Evolutionary conservation across 1,140 invertebrate species (phyloP).

Genomic region (Drosophila nigromelanica): DNA sequence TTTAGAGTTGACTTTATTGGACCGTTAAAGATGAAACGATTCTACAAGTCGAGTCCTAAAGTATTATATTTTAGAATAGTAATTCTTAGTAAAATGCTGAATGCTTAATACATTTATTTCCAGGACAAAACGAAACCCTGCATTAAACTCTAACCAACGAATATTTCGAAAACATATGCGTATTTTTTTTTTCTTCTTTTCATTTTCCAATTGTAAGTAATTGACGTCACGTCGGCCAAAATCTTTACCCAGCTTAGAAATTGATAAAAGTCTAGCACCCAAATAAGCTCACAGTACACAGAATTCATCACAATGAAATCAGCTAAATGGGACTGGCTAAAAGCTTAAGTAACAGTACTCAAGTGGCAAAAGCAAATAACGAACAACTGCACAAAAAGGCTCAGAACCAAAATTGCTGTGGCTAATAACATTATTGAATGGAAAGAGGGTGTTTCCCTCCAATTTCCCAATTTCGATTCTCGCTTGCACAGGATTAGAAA

Average conservation of each 20-base stretch:
- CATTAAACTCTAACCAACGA: too few relatives aligned
- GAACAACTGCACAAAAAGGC: conserved; percentile 21
- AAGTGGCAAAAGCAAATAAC: not conserved
- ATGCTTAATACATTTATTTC: too few relatives aligned
- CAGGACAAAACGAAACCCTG: too few relatives aligned
- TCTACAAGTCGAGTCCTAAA: not conserved
- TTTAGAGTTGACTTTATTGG: conserved; percentile 16
- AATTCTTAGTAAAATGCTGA: too few relatives aligned
- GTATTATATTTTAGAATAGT: not conserved
- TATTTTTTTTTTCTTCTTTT: too few relatives aligned
- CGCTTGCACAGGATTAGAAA: conserved; percentile 8
- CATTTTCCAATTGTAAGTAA: too few relatives aligned
- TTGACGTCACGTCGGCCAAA: too few relatives aligned
- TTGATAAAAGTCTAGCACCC: not conserved
- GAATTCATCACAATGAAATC: conserved; percentile 5
- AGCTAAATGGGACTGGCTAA: not conserved
- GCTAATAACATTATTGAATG: conserved; percentile 22
- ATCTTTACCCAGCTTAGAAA: not conserved
- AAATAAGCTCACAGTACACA: not conserved
- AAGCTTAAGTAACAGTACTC: conserved; percentile 12
- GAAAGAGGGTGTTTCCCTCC: not conserved
- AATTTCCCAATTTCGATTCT: conserved; percentile 21
- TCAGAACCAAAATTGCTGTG: not conserved
- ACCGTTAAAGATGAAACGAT: not conserved
- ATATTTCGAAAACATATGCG: too few relatives aligned